A percentile compares a stretch with the other conserved stretches of the same genome.
Evolutionary conservation across 2,113 vertebrate genomes (phyloP).

Genomic region (Myrmecophaga tridactyla): DNA sequence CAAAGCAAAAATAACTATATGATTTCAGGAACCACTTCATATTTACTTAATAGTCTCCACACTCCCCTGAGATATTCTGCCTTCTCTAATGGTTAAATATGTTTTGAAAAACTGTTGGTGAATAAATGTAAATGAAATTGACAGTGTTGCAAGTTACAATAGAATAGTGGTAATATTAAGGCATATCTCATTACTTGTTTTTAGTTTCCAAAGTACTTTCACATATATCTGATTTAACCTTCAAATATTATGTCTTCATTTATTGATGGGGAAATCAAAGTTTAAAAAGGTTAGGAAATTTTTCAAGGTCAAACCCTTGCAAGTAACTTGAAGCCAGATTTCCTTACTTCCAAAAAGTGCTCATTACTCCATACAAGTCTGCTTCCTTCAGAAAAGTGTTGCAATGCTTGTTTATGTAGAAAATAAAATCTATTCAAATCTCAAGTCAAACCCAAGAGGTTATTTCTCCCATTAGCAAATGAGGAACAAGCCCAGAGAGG

Average conservation of each 20-base stretch:
- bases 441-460: neutral
- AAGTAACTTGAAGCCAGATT: neutral
- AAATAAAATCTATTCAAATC: neutral
- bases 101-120: neutral
- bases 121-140: neutral
- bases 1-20: neutral
- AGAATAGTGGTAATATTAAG: neutral
- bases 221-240: neutral
- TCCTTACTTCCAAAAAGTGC: neutral
- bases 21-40: neutral
- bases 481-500: neutral
- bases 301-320: neutral
- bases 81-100: neutral
- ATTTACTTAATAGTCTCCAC: neutral
- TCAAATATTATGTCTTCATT: neutral
- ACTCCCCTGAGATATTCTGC: neutral
- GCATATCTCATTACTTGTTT: neutral
- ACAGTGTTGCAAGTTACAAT: neutral
- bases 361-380: neutral
- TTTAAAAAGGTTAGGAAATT: neutral
- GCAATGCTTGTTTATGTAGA: neutral
- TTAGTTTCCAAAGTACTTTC: neutral
- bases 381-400: neutral
- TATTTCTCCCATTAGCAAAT: neutral
- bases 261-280: neutral